A percentile compares a stretch with the other conserved stretches of the same genome.
These are phyloP conservation scores for Coryphaenoides rupestris DNA, from an alignment of 2,113 vertebrate species.

Conservation along the genomic window DNA sequence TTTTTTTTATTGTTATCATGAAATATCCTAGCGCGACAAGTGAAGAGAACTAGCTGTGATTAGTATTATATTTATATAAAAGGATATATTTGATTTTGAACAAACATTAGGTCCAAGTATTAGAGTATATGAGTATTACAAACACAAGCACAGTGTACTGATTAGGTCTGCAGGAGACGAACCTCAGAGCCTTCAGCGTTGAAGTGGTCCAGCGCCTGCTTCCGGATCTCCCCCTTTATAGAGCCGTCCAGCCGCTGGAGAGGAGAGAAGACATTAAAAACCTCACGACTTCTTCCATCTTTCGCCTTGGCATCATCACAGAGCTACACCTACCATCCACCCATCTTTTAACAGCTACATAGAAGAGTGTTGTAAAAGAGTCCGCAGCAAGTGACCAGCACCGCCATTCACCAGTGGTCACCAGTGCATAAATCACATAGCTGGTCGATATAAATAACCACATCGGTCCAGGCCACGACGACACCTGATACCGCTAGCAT, in stretches of 20 bases:
- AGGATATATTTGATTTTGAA: too few species aligned
- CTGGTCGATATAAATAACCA: constrained; percentile 81
- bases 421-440: constrained; percentile 67
- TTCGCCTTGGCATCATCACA: constrained; percentile 4
- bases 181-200: constrained; percentile 98
- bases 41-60: too few species aligned
- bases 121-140: too few species aligned
- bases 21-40: too few species aligned
- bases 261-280: constrained; percentile 47
- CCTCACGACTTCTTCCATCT: constrained; percentile 14
- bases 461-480: constrained; percentile 48
- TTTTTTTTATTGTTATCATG: too few species aligned
- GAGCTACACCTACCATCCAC: background rate
- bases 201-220: constrained; percentile 98
- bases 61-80: too few species aligned
- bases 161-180: too few species aligned
- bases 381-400: constrained; percentile 26
- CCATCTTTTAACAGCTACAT: background rate
- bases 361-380: background rate
- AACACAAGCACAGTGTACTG: too few species aligned
- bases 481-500: constrained; percentile 38
- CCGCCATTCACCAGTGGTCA: background rate
- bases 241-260: constrained; percentile 93
- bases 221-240: constrained; percentile 96
- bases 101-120: too few species aligned